A percentile compares a stretch with the other conserved stretches of the same genome.
Conservation (phyloP, 2,113 vertebrate genomes). For the Crotalus tigris region DNA sequence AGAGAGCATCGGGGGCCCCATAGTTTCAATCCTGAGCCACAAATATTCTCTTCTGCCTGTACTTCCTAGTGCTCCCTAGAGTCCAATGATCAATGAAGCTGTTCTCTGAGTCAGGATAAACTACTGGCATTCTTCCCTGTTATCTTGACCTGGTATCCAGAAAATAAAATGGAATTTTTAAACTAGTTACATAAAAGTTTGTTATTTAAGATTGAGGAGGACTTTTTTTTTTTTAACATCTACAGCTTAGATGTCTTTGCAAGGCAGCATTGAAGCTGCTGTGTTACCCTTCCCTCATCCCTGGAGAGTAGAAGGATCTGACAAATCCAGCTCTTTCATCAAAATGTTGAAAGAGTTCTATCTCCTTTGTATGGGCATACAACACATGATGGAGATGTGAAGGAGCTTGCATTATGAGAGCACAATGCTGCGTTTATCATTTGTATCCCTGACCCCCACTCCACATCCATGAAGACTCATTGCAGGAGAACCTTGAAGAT, state of each 20-base stretch:
- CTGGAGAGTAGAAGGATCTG: neutral
- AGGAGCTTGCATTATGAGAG: neutral
- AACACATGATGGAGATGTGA: neutral
- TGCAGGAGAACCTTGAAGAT: neutral
- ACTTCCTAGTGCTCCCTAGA: neutral
- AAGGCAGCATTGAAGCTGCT: neutral
- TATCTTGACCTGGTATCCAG: neutral
- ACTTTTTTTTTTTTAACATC: neutral
- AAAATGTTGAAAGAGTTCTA: neutral
- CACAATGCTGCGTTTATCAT: neutral
- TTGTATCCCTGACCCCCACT: neutral
- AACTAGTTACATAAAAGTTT: neutral
- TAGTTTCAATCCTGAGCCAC: no score
- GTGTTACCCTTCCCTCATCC: neutral
- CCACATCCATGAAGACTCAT: neutral
- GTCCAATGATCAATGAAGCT: neutral
- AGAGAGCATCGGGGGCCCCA: no score
- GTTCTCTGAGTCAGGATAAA: neutral
- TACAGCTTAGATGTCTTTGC: neutral
- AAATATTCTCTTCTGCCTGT: no score
- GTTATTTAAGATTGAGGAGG: neutral
- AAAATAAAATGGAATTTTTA: neutral
- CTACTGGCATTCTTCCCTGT: neutral
- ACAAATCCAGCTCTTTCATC: neutral
- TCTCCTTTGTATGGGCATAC: neutral